Conservation (phyloP, 1,140 invertebrate species). For the Nylanderia fulva region DNA sequence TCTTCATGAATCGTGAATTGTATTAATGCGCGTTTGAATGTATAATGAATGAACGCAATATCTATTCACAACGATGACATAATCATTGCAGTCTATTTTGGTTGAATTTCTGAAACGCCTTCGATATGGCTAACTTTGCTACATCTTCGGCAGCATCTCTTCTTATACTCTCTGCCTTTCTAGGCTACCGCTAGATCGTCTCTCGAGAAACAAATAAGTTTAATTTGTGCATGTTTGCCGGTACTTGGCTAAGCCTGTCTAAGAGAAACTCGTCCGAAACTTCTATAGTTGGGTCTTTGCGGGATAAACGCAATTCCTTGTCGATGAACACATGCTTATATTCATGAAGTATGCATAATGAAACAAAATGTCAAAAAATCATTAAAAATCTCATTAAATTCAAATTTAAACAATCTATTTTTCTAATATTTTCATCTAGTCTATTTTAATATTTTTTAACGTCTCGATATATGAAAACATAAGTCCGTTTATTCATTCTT, state of each 20-base stretch:
- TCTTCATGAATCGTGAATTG: constrained; percentile 10
- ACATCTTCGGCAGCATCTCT: not conserved
- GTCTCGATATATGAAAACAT: too few relatives aligned
- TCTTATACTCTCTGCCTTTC: not conserved
- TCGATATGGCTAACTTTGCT: not conserved
- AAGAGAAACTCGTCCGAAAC: constrained; percentile 41
- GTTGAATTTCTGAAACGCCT: not conserved
- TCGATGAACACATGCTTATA: not conserved
- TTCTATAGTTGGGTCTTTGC: constrained; percentile 25
- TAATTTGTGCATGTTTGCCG: constrained; percentile 57
- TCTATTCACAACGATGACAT: constrained; percentile 8
- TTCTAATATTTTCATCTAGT: too few relatives aligned
- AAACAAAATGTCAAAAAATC: not conserved
- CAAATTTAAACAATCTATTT: not conserved
- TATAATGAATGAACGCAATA: not conserved
- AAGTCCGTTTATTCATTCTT: not conserved
- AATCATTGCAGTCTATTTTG: not conserved
- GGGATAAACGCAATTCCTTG: not conserved
- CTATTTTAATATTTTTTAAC: constrained; percentile 1
- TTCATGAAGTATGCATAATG: not conserved
- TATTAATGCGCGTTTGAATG: not conserved
- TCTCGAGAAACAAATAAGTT: constrained; percentile 56
- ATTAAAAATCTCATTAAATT: not conserved
- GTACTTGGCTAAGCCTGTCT: constrained; percentile 19
- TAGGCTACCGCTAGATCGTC: not conserved